phyloP scores from a whole-genome alignment of 1,140 invertebrate species.

The Hypsibius dujardini region DNA sequence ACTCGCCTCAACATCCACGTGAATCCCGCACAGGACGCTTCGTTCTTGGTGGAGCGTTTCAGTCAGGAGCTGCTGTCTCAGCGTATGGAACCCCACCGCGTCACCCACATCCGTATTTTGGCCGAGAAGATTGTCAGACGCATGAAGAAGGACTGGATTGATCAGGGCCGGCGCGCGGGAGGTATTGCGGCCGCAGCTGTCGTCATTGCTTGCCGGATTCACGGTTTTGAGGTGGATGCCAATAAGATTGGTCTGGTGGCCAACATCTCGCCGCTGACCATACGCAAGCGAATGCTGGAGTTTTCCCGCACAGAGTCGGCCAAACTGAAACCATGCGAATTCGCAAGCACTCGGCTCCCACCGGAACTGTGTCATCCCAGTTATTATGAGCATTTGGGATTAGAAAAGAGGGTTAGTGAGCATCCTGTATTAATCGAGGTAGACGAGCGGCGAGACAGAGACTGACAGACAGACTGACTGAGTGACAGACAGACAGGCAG shows the following conservation, averaged over 20 bases:
- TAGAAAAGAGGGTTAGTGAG: constrained; percentile 25
- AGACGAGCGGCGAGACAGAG: no score
- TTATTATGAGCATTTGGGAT: constrained; percentile 62
- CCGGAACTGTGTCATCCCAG: constrained; percentile 78
- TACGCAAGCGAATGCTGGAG: background rate
- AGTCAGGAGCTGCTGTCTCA: background rate
- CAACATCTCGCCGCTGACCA: background rate
- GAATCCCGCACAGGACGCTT: background rate
- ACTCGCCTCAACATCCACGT: background rate
- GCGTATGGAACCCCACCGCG: background rate
- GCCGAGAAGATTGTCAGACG: background rate
- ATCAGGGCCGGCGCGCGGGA: background rate
- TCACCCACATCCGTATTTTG: background rate
- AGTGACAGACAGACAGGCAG: no score
- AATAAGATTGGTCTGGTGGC: background rate
- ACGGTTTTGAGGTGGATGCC: background rate
- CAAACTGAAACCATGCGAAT: background rate
- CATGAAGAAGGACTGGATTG: constrained; percentile 1
- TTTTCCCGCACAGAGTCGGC: background rate
- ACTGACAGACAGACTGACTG: no score
- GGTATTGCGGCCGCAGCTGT: background rate
- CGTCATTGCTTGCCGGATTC: background rate
- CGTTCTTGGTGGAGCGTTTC: background rate
- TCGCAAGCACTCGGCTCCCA: constrained; percentile 41
- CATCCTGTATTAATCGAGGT: no score